phyloP scores from a whole-genome alignment of 37 sponge, comb jelly and placozoan species.

The Dysidea cf. avara region DNA sequence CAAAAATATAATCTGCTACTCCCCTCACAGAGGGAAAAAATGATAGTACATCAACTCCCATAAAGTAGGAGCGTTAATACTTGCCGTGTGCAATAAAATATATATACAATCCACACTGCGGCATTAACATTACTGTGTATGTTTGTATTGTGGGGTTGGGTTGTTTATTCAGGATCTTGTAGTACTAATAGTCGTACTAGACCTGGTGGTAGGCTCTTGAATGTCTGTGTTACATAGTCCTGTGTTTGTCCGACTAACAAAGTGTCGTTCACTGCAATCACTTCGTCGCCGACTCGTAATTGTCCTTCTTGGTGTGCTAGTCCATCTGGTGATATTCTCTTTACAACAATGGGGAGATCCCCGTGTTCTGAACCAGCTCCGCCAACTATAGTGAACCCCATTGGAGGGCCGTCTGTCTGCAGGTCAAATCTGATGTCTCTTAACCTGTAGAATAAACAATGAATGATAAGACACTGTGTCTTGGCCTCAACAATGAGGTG shows the following conservation, averaged over 20 bases:
- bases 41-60: too few species aligned
- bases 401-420: constrained; percentile 29
- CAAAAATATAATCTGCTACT: too few species aligned
- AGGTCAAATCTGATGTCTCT: constrained; percentile 32
- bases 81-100: too few species aligned
- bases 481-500: too few species aligned
- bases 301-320: constrained; percentile 56
- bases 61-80: too few species aligned
- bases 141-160: too few species aligned
- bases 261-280: constrained; percentile 46
- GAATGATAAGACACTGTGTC: too few species aligned
- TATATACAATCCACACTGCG: too few species aligned
- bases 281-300: constrained; percentile 42
- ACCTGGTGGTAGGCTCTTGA: constrained; percentile 40
- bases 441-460: too few species aligned
- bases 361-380: constrained; percentile 69
- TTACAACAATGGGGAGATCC: constrained; percentile 75
- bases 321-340: constrained; percentile 57
- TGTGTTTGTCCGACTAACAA: constrained; percentile 44
- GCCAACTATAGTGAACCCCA: constrained; percentile 80
- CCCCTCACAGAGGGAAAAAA: too few species aligned
- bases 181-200: constrained; percentile 41
- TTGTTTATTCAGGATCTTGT: too few species aligned
- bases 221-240: constrained; percentile 36
- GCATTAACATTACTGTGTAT: too few species aligned